A percentile compares a stretch with the other conserved stretches of the same genome.
These are phyloP conservation scores for Pseudorhiza aurosa DNA, from an alignment of 30 jellyfish, hydroid and myxozoan species.

Conservation along the genomic window DNA sequence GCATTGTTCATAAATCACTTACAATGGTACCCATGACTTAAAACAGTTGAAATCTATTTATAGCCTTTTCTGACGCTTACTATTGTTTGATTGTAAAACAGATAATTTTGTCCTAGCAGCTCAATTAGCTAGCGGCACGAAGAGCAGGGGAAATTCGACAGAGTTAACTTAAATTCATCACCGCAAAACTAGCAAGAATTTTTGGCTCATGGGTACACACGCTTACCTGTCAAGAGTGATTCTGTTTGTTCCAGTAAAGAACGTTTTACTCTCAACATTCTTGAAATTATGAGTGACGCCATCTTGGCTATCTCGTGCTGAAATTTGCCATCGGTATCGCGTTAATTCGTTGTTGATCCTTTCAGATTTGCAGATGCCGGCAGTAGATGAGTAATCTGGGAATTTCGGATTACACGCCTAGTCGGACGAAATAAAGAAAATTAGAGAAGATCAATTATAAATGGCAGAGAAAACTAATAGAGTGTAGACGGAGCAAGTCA, in stretches of 20 bases:
- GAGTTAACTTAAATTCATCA: too few species aligned
- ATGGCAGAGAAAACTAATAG: background rate
- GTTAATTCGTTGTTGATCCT: conserved; percentile 77
- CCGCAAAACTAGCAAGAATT: too few species aligned
- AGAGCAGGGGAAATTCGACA: too few species aligned
- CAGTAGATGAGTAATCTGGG: conserved; percentile 81
- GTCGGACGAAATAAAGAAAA: background rate
- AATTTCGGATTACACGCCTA: conserved; percentile 92
- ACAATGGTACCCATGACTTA: too few species aligned
- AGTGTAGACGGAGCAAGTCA: background rate
- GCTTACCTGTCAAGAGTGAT: conserved; percentile 93
- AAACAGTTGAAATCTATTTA: too few species aligned
- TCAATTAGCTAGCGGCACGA: too few species aligned
- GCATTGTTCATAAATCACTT: too few species aligned
- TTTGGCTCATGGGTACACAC: too few species aligned
- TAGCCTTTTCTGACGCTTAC: too few species aligned
- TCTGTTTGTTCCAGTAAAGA: conserved; percentile 70
- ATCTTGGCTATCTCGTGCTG: conserved; percentile 80
- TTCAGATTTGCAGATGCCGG: conserved; percentile 84
- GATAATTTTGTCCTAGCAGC: too few species aligned
- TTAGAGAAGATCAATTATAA: background rate
- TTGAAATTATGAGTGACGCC: conserved; percentile 68
- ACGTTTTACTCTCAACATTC: conserved; percentile 73
- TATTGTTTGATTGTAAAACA: too few species aligned
- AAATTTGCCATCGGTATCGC: conserved; percentile 88